Evolutionary conservation across 2,888 invertebrate species (phyloP).

Genomic region (Amphipoea lucens): DNA sequence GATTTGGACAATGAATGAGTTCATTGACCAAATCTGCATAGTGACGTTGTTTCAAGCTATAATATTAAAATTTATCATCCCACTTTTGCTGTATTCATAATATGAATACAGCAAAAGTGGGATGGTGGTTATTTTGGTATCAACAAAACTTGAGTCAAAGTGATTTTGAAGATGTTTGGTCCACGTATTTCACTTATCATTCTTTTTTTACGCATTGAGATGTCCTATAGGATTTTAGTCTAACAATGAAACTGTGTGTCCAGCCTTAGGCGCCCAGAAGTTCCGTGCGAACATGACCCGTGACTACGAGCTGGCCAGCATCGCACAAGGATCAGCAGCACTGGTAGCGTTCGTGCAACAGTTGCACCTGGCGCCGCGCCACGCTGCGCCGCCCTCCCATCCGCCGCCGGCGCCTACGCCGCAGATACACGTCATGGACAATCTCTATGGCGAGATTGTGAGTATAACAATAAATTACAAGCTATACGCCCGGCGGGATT

Average conservation of each 20-base stretch:
- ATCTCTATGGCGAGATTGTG: constrained; percentile 77
- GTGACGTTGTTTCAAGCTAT: background rate
- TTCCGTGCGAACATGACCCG: constrained; percentile 95
- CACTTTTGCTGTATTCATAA: background rate
- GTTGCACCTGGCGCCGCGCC: constrained; percentile 91
- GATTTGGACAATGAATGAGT: constrained; percentile 34
- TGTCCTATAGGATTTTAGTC: background rate
- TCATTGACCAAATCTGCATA: background rate
- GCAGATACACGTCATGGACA: constrained; percentile 81
- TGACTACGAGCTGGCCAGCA: constrained; percentile 93
- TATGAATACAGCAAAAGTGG: no score
- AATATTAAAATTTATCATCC: background rate
- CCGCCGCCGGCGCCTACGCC: constrained; percentile 79
- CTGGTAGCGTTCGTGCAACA: constrained; percentile 94
- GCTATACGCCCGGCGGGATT: background rate
- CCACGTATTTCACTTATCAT: background rate
- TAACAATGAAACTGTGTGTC: background rate
- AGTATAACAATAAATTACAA: constrained; percentile 60
- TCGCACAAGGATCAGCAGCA: constrained; percentile 93
- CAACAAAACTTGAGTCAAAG: background rate
- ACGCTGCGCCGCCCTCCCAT: constrained; percentile 72
- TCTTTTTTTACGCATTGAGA: background rate
- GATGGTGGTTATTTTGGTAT: no score
- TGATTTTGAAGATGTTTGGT: background rate
- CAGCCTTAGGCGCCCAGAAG: constrained; percentile 93